Percentiles rank a stretch among this genome's conserved stretches.
These are phyloP conservation scores for Brachyhypopomus occidentalis DNA, from an alignment of 2,113 vertebrate species.

Conservation along the genomic window DNA sequence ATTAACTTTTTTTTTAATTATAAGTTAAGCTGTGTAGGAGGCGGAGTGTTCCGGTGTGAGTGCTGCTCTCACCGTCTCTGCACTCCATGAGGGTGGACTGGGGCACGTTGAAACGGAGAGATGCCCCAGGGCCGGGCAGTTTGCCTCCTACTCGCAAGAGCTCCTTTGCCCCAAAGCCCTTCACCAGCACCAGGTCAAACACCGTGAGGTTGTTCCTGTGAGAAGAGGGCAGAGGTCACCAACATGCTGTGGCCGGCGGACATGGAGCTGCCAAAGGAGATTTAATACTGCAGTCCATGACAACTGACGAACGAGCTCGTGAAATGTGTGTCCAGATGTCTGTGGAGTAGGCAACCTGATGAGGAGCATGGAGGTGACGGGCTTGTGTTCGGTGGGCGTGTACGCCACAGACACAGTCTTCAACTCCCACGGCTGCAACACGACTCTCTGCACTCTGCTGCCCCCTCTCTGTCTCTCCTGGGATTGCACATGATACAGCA, in stretches of 20 bases:
- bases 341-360: slow-evolving; percentile 35
- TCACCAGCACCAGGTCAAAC: slow-evolving; percentile 85
- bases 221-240: neutral
- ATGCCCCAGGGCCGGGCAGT: slow-evolving; percentile 85
- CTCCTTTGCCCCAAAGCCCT: slow-evolving; percentile 91
- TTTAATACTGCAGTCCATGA: too few species aligned
- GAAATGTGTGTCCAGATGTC: neutral
- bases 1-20: too few species aligned
- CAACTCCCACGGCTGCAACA: slow-evolving; percentile 85
- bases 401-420: slow-evolving; percentile 85
- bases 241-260: neutral
- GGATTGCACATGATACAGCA: slow-evolving; percentile 38
- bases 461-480: slow-evolving; percentile 44
- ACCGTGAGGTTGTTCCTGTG: slow-evolving; percentile 94
- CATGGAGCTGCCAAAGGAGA: too few species aligned
- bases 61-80: slow-evolving; percentile 82
- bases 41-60: too few species aligned
- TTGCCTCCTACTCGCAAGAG: slow-evolving; percentile 90
- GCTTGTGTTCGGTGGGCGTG: slow-evolving; percentile 86
- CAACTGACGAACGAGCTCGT: too few species aligned
- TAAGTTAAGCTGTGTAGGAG: too few species aligned
- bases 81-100: slow-evolving; percentile 97
- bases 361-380: slow-evolving; percentile 83
- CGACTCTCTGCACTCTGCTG: slow-evolving; percentile 71
- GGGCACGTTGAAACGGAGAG: slow-evolving; percentile 94